phyloP scores from a whole-genome alignment of 1,140 invertebrate species.

The Steinernema khuongi region DNA sequence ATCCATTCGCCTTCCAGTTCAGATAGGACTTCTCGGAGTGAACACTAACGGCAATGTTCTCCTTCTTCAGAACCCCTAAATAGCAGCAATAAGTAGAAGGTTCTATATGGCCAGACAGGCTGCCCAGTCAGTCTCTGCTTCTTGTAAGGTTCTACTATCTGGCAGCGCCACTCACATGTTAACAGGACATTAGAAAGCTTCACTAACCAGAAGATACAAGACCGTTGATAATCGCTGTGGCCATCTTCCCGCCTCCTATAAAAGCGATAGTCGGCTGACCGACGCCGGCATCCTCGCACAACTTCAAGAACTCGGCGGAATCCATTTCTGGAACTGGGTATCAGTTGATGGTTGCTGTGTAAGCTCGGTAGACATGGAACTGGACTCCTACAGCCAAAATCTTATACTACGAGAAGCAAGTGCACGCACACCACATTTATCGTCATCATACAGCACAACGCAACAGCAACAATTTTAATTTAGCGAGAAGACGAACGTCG shows the following conservation, averaged over 20 bases:
- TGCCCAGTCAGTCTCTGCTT: no score
- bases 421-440: no score
- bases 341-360: no score
- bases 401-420: no score
- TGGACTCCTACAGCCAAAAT: no score
- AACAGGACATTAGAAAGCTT: no score
- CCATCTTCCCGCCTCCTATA: constrained; percentile 8
- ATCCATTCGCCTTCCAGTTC: background rate
- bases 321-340: background rate
- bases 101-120: background rate
- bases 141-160: no score
- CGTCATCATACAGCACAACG: no score
- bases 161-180: no score
- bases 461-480: background rate
- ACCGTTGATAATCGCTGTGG: background rate
- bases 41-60: background rate
- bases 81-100: background rate
- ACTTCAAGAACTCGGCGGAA: background rate
- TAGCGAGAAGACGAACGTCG: background rate
- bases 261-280: background rate
- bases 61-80: background rate
- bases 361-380: no score
- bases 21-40: background rate
- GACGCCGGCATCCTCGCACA: background rate
- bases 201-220: background rate